Percentiles rank a stretch among this genome's conserved stretches.
Conservation (phyloP, 37 sponge, comb jelly and placozoan genomes). For the Theonella swinhoei region DNA sequence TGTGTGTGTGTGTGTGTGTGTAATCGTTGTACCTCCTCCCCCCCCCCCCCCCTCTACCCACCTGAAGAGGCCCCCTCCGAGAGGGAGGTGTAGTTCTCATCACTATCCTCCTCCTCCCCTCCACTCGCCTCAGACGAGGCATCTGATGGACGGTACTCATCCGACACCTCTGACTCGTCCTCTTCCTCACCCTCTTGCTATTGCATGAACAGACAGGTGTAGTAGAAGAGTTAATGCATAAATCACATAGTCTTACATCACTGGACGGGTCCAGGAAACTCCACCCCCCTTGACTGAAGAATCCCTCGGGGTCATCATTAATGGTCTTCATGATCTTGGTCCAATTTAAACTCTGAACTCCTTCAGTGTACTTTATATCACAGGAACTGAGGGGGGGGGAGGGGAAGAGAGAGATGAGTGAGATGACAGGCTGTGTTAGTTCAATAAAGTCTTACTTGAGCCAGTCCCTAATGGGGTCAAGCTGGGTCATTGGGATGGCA, state of each 20-base stretch:
- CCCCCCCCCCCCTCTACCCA: neutral
- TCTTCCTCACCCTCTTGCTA: constrained; percentile 40
- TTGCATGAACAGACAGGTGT: neutral
- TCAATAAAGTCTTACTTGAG: constrained; percentile 75
- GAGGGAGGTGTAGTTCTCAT: constrained; percentile 79
- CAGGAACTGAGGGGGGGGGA: constrained; percentile 76
- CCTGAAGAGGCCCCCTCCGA: constrained; percentile 52
- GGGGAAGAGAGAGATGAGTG: constrained; percentile 29
- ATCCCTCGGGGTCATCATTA: constrained; percentile 93
- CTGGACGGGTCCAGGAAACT: constrained; percentile 93
- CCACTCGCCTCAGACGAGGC: neutral
- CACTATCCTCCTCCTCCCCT: constrained; percentile 52
- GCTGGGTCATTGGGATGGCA: constrained; percentile 90
- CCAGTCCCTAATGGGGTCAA: constrained; percentile 97
- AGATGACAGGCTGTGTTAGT: neutral
- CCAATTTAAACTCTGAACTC: constrained; percentile 97
- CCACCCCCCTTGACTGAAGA: constrained; percentile 98
- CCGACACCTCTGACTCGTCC: constrained; percentile 32
- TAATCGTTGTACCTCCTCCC: neutral
- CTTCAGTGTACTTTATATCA: constrained; percentile 99
- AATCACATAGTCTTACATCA: constrained; percentile 44
- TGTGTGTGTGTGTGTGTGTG: neutral
- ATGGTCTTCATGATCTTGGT: constrained; percentile 99
- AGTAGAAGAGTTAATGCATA: neutral
- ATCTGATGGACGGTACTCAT: constrained; percentile 49